These are phyloP conservation scores for Acrobasis suavella DNA, from an alignment of 2,888 invertebrate genomes.

Conservation along the genomic window DNA sequence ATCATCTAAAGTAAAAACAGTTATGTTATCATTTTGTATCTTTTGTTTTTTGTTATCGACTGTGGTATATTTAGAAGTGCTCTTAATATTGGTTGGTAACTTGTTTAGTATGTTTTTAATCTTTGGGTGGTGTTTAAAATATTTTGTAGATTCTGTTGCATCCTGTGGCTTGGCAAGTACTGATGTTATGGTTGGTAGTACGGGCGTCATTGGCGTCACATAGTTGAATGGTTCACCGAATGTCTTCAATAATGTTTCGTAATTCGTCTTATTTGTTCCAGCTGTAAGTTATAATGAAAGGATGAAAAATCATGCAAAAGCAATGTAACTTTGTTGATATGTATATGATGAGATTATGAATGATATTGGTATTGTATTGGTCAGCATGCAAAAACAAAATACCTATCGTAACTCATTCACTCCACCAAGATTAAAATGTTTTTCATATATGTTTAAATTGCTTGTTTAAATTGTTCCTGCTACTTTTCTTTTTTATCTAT, in stretches of 20 bases:
- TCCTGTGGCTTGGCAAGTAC: slow-evolving; percentile 46
- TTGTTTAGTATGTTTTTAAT: slow-evolving; percentile 42
- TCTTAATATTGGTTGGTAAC: too few species aligned
- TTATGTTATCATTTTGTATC: slow-evolving; percentile 47
- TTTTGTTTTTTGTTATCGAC: slow-evolving; percentile 23
- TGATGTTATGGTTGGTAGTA: slow-evolving; percentile 41
- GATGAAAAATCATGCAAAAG: slow-evolving; percentile 47
- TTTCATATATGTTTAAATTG: too few species aligned
- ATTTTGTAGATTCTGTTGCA: slow-evolving; percentile 52
- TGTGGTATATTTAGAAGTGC: slow-evolving; percentile 26
- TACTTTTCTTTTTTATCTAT: too few species aligned
- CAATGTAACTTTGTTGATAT: neutral
- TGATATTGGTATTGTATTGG: too few species aligned
- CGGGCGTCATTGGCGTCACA: slow-evolving; percentile 58
- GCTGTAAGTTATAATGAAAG: slow-evolving; percentile 73
- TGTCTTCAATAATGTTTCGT: slow-evolving; percentile 47
- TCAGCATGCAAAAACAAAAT: too few species aligned
- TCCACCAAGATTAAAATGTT: too few species aligned
- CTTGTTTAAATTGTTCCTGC: too few species aligned
- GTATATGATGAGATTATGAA: too few species aligned
- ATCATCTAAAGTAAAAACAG: slow-evolving; percentile 53
- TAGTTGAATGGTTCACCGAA: slow-evolving; percentile 48
- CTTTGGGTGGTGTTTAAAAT: slow-evolving; percentile 54
- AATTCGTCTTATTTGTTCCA: slow-evolving; percentile 53
- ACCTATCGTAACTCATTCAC: too few species aligned